Evolutionary conservation across 2,797 vertebrate genomes (phyloP).

Genomic region (Craterocephalus amniculus): DNA sequence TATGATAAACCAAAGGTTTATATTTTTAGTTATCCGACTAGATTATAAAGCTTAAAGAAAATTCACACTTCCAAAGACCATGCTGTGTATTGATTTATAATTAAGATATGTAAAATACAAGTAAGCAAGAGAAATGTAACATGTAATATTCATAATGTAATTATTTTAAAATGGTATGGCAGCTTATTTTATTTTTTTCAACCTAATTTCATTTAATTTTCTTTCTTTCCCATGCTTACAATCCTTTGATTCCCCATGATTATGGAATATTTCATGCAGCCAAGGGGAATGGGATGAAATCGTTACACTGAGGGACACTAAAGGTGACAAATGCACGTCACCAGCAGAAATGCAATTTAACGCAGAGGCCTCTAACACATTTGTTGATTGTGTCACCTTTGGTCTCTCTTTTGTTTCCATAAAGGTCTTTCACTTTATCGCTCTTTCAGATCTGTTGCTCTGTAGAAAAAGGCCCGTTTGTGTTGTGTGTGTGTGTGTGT

Average conservation of each 20-base stretch:
- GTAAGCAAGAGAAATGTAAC: no score
- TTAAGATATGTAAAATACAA: no score
- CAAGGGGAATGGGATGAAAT: constrained; percentile 10
- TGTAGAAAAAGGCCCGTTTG: constrained; percentile 44
- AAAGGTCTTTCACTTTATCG: constrained; percentile 84
- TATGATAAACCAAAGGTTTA: not conserved
- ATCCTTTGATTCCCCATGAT: not conserved
- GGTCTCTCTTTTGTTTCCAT: constrained; percentile 77
- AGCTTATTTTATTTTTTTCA: not conserved
- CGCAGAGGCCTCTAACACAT: constrained; percentile 46
- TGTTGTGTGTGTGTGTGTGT: constrained; percentile 35
- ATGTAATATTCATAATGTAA: no score
- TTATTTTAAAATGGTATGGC: no score
- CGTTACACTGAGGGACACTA: constrained; percentile 14
- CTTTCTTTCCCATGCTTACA: constrained; percentile 3
- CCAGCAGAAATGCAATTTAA: constrained; percentile 56
- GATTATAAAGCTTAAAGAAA: not conserved
- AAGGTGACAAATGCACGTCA: constrained; percentile 40
- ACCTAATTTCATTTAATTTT: not conserved
- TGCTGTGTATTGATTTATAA: not conserved
- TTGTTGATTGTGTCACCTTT: constrained; percentile 76
- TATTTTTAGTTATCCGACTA: not conserved
- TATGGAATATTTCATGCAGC: constrained; percentile 2
- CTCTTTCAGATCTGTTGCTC: constrained; percentile 66
- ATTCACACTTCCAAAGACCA: not conserved